Base-by-base conservation (phyloP, 2,888 invertebrate genomes). In the Arenicola marina region DNA sequence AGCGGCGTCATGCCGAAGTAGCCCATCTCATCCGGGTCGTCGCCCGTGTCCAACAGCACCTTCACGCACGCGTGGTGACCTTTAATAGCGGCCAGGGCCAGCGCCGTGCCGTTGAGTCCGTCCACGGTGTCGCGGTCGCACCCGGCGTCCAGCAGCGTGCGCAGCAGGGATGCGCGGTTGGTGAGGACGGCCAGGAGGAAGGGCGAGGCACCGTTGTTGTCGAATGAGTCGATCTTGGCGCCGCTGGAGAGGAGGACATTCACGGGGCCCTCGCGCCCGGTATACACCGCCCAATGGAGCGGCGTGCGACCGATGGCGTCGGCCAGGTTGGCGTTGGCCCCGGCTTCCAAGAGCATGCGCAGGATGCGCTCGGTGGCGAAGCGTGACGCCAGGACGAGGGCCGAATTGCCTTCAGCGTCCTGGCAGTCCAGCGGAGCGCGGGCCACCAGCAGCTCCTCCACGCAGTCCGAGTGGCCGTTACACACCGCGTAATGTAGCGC, bases 1-100 rank as follows among this genome's bases (percentile, higher is more conserved):
- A 66, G 48, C 1, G 66, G 63, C 29, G 66, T 66, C 43, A 61
- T 43, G 1, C 63, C 66, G 32, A 64, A 61, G 63, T 54, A 64
- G 15, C 63, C 57, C 2, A 21, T 15, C 34, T 65, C 66, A 45
- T 66, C 66, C 21, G 63, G 61, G 44, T 65, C 66, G 18, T 66
- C 66, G 18, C 58, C 63, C 4, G 48, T 45, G 18, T 45, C 57
- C 26, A 66, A 31, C 2, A 66, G 58, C 38, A 61, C 29, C 18
- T 4, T 18, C 24, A 64, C 53, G 46, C 26, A 44, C 11, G 57
- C 58, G 15, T 21, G 15, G 54, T 61, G 45, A 31, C 61, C 63
- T 31, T 46, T 43, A 1, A 61, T n/a, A 15, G 56, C 54, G 1
- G 63, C 63, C n/a, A 65, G 45, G 26, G 45, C 56, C 56, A 66